Evolutionary conservation across 2,113 vertebrate genomes (phyloP), one percentile per base, ranked within the genome.

Genomic region (Rostratula benghalensis): DNA sequence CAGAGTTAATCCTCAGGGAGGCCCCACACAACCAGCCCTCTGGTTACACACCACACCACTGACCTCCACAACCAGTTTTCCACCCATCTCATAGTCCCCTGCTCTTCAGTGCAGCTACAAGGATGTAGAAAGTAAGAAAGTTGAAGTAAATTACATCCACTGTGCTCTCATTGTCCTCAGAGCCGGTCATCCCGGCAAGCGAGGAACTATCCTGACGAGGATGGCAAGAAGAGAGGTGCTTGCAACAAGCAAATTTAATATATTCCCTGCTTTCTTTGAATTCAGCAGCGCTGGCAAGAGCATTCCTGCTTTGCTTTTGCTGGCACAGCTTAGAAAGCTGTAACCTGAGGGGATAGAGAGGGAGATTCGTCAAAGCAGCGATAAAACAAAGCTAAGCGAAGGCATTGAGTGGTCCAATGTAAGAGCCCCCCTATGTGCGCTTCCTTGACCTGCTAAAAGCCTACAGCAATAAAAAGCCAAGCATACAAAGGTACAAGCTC

Each of bases 401-500:
- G 91, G 35, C 45, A 41, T 37, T 37, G 45, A 68, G 7, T 12
- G 46, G 83, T 16, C 61, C 75, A 7, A 51, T 87, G 64, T 27
- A 73, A 79, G 54, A 84, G 69, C 63, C 53, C 61, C 80, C 37
- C 48, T 33, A 50, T 1, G 5, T 33, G 63, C 5, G 31, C 45
- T 87, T 83, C 60, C 91, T 10, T 87, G 94, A 94, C 86, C 83
- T 79, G 61, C 80, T 67, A 83, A 96, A 88, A 93, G 85, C 63
- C 75, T 73, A 10, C 35, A 18, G 74, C 81, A 87, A 67, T 37
- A 60, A 95, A 81, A 78, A 89, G 60, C 65, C 67, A 37, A 74
- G 39, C 33, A 46, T 20, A 75, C 74, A 63, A 84, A 94, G 6
- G n/a, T 30, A 19, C 69, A 21, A 4, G 21, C 45, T 71, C 73